Base-by-base conservation (phyloP, 2,797 vertebrate species). In the Cottoperca gobio region DNA sequence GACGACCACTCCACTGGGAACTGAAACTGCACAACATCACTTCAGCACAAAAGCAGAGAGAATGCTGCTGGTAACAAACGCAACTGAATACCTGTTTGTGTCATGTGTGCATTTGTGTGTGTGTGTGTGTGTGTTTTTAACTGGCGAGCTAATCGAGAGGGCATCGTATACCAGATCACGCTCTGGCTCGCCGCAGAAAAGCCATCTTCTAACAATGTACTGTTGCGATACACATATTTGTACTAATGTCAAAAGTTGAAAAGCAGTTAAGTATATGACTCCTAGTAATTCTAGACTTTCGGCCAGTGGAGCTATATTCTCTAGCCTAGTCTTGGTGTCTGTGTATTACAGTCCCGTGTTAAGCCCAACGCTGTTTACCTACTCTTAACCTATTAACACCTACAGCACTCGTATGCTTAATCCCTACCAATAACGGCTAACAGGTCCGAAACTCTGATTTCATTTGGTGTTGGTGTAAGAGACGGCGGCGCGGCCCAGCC, bases 191-290 rank as follows among this genome's bases (percentile, higher is more conserved):
- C 89, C 64, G 60, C 86, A 78, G 73, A 83, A 85, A 88, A 89
- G 78, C 80, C 86, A 57, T 89, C 87, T 87, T 84, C 82, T 81
- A 90, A 89, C 82, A 85, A 86, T 87, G 86, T 90, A 91, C 88
- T 87, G 84, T 73, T 82, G 87, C 75, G 64, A 91, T 90, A 92
- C 91, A 90, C 74, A 70, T 89, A 84, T 86, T 83, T 89, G 91
- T 90, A 91, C 90, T 93, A 93, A 91, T 87, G 89, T 93, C 89
- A 85, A 91, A 86, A 83, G 82, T 93, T 92, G 89, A 90, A 33
- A 93, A 90, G 89, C 87, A 82, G 89, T 91, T 89, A 86, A 76
- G 85, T 86, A 85, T 86, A 78, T 83, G 90, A 88, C 78, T 92
- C 74, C 82, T 89, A 91, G 89, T 81, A 71, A 87, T 58, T 86